Conservation (phyloP, 2,888 invertebrate species). For the Pomacea canaliculata region DNA sequence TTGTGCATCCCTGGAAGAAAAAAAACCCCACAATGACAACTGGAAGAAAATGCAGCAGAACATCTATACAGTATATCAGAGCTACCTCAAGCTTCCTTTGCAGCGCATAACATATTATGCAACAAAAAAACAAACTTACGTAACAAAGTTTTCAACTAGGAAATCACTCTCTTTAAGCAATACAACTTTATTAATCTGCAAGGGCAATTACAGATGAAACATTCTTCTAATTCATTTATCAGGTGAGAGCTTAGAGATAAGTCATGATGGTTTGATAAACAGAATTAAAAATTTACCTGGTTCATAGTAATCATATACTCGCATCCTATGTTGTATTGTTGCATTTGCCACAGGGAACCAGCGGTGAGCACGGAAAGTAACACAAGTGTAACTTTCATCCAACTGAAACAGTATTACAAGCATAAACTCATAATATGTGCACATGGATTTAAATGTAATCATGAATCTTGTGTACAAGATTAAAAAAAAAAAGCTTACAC, state of each 20-base stretch:
- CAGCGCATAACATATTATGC: background rate
- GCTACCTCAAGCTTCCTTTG: background rate
- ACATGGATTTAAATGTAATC: background rate
- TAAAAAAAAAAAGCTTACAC: too few relatives aligned
- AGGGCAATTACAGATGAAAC: too few relatives aligned
- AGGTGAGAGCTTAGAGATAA: too few relatives aligned
- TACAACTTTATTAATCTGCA: too few relatives aligned
- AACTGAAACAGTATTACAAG: slow-evolving; percentile 74
- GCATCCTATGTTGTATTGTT: slow-evolving; percentile 89
- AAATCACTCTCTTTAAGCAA: too few relatives aligned
- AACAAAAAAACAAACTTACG: too few relatives aligned
- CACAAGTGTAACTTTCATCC: slow-evolving; percentile 84
- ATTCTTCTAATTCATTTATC: too few relatives aligned
- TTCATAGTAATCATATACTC: slow-evolving; percentile 95
- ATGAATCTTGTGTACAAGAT: too few relatives aligned
- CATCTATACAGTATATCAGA: background rate
- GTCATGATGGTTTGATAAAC: too few relatives aligned
- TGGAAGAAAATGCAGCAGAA: background rate
- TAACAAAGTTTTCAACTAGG: too few relatives aligned
- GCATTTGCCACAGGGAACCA: slow-evolving; percentile 98
- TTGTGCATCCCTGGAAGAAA: slow-evolving; percentile 61
- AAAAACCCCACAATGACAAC: background rate
- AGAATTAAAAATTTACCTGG: slow-evolving; percentile 78
- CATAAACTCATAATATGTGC: background rate
- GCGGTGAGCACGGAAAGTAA: slow-evolving; percentile 91